Evolutionary conservation across 2,797 vertebrate genomes (phyloP).

Genomic region (Ptychadena robeensis): DNA sequence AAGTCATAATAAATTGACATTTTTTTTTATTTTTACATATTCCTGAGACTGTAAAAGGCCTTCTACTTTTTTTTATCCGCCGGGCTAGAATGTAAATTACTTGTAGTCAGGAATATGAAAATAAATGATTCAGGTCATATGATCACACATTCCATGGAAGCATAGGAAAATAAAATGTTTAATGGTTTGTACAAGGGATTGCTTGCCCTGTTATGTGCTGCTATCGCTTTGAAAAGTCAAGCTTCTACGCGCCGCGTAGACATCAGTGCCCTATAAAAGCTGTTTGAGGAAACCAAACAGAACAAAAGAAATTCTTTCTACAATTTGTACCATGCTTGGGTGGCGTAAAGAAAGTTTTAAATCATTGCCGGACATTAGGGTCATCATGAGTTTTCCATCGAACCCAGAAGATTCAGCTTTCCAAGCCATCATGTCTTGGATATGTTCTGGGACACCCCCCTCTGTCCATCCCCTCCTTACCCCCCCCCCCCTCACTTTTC

Average conservation of each 20-base stretch:
- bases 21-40: background rate
- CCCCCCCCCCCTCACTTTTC: too few species aligned
- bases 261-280: background rate
- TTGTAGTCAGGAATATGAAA: background rate
- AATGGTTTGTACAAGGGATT: background rate
- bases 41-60: background rate
- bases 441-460: too few species aligned
- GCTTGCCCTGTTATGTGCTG: background rate
- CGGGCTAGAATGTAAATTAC: background rate
- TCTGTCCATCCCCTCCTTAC: too few species aligned
- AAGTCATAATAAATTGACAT: constrained; percentile 6
- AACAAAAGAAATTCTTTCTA: background rate
- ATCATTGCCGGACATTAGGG: background rate
- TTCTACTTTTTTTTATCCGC: background rate
- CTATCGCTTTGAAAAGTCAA: background rate
- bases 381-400: background rate
- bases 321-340: background rate
- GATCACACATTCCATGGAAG: background rate
- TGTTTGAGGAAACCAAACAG: background rate
- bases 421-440: background rate
- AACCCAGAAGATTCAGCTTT: background rate
- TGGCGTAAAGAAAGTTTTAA: background rate
- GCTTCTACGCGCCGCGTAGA: background rate
- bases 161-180: background rate
- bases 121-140: background rate